Percentiles rank a stretch among this genome's conserved stretches.
These are phyloP conservation scores for Augiades crinisus DNA, from an alignment of 2,888 invertebrate species.

Conservation along the genomic window DNA sequence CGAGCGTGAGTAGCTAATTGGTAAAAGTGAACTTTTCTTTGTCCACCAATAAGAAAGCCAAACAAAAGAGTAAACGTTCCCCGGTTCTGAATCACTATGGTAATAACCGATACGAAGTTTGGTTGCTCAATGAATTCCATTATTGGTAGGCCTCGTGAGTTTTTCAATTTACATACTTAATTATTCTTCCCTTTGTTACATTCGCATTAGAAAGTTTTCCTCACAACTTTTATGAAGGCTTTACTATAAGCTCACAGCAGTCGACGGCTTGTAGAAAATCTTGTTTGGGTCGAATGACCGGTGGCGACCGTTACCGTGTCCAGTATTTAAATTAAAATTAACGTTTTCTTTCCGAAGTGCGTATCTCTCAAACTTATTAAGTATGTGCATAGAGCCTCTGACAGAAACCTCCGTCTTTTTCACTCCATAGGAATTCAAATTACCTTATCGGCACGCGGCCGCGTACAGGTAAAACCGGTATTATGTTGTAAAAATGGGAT, in stretches of 20 bases:
- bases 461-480: constrained; percentile 74
- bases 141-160: constrained; percentile 29
- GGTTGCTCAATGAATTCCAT: constrained; percentile 44
- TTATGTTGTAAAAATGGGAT: constrained; percentile 55
- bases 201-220: constrained; percentile 43
- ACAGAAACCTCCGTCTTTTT: constrained; percentile 69
- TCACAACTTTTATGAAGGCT: not conserved
- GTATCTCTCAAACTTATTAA: constrained; percentile 42
- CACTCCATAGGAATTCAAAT: constrained; percentile 76
- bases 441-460: constrained; percentile 71
- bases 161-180: constrained; percentile 38
- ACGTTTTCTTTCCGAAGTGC: constrained; percentile 56
- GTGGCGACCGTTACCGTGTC: constrained; percentile 34
- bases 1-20: constrained; percentile 67
- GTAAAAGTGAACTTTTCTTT: constrained; percentile 75
- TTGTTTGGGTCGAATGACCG: constrained; percentile 27
- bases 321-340: constrained; percentile 60
- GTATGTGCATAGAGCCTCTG: constrained; percentile 50
- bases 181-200: constrained; percentile 26
- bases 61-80: constrained; percentile 58
- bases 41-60: constrained; percentile 58
- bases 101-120: constrained; percentile 33
- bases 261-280: constrained; percentile 17
- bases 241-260: constrained; percentile 2
- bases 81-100: constrained; percentile 50